phyloP scores from a whole-genome alignment of 1,140 invertebrate genomes.

The Rhyzopertha dominica region DNA sequence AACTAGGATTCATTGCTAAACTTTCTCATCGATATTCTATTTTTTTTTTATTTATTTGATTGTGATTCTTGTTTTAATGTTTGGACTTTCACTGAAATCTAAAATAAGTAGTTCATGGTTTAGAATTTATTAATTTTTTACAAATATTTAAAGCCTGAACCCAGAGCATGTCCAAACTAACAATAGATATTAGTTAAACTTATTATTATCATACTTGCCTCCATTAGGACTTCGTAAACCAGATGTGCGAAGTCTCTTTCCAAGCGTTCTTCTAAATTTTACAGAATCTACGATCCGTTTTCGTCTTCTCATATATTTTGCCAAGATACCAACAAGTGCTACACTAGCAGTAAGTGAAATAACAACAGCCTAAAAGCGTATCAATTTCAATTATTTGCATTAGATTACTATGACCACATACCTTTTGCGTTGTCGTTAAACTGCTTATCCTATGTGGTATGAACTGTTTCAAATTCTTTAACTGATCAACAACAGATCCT shows the following conservation, averaged over 20 bases:
- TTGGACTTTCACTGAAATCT: too few species aligned
- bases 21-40: too few species aligned
- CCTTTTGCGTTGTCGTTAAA: conserved; percentile 43
- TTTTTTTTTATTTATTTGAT: too few species aligned
- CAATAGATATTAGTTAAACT: too few species aligned
- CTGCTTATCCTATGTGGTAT: conserved; percentile 28
- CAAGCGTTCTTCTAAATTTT: conserved; percentile 49
- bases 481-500: conserved; percentile 29
- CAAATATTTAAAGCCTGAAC: too few species aligned
- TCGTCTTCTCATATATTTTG: conserved; percentile 55
- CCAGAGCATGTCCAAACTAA: too few species aligned
- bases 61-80: too few species aligned
- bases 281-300: conserved; percentile 50
- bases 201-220: conserved; percentile 39
- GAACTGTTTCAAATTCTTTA: conserved; percentile 31
- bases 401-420: conserved; percentile 15
- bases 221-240: conserved; percentile 61
- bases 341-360: conserved; percentile 52
- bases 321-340: conserved; percentile 56
- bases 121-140: too few species aligned
- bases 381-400: conserved; percentile 1
- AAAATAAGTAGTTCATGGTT: too few species aligned
- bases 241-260: conserved; percentile 52
- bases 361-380: conserved; percentile 43
- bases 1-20: too few species aligned